Evolutionary conservation across 2,888 invertebrate species (phyloP), one percentile per base, ranked within the genome.

Genomic region (Strigamia transsilvanica): DNA sequence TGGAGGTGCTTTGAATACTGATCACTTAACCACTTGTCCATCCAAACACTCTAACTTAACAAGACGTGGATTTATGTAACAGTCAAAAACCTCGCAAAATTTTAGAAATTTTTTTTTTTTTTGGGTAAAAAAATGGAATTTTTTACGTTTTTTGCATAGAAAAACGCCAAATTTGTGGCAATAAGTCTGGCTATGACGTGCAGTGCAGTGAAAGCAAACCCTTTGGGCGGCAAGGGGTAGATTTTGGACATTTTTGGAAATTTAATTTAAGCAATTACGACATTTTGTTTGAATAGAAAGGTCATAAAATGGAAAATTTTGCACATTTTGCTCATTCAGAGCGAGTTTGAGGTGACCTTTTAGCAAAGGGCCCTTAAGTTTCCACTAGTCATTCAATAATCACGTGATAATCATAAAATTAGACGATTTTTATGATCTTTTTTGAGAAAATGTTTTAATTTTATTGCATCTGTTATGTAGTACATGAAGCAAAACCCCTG

Each of bases 1-100:
- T 66, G 21, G 12, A 23, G 21, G 61, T 66, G 61, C 21, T 9
- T 12, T n/a, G 61, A 66, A 66, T 66, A 66, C 61, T 66, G 61
- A 66, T 66, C 18, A 46, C 5, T n/a, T 13, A 15, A 38, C 38
- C 46, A 46, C n/a, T 13, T 46, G 10, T 46, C 46, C 46, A 46
- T 46, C 46, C n/a, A 46, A 1, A n/a, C 10, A 6, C 15, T 46
- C 46, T 46, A 15, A 15, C 46, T 46, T 46, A 46, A 46, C 46
- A n/a, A n/a, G 46, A 46, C 46, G 15, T 13, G 46, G 46, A 46
- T 46, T 46, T 46, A 46, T 46, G 46, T 46, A 46, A 46, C 46
- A n/a, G 13, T 46, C 46, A 46, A 46, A 46, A 4, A 13, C 46
- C 46, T 46, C 46, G 15, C 46, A 6, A 6, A 13, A 12, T 46